A percentile compares a stretch with the other conserved stretches of the same genome.
phyloP scores from a whole-genome alignment of 2,113 vertebrate genomes.

The Hucho hucho region DNA sequence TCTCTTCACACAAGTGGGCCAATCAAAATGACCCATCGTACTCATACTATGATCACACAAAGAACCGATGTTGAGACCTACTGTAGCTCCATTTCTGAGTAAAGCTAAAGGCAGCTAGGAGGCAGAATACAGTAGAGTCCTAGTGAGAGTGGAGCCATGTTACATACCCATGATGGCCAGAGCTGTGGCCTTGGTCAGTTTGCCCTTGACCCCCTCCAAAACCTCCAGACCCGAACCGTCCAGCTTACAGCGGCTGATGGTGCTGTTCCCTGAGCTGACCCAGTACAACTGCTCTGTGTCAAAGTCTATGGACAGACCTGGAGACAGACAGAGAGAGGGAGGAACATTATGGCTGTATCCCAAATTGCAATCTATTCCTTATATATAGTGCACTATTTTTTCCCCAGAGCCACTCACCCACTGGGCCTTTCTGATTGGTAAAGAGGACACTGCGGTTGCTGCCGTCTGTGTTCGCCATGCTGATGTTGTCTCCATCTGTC shows the following conservation, averaged over 20 bases:
- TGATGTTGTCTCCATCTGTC: slow-evolving; percentile 97
- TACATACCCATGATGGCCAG: slow-evolving; percentile 94
- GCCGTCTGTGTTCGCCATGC: slow-evolving; percentile 92
- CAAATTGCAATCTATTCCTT: background rate
- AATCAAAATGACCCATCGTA: background rate
- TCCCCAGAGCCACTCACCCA: slow-evolving; percentile 76
- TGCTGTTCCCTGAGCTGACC: slow-evolving; percentile 93
- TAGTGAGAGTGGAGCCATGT: too few relatives aligned
- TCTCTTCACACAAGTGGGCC: background rate
- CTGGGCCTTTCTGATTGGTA: slow-evolving; percentile 87
- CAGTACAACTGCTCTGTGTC: slow-evolving; percentile 87
- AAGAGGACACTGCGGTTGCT: slow-evolving; percentile 87
- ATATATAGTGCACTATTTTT: background rate
- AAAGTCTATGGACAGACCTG: slow-evolving; percentile 93
- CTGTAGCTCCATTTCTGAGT: too few relatives aligned
- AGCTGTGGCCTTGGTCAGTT: slow-evolving; percentile 90
- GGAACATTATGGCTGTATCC: slow-evolving; percentile 2
- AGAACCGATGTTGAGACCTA: too few relatives aligned
- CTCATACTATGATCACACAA: too few relatives aligned
- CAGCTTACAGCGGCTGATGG: slow-evolving; percentile 88
- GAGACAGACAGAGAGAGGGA: background rate
- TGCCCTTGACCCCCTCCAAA: slow-evolving; percentile 77
- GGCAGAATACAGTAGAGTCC: too few relatives aligned
- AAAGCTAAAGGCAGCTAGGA: too few relatives aligned
- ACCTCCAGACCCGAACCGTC: slow-evolving; percentile 85